A percentile compares a stretch with the other conserved stretches of the same genome.
phyloP scores from a whole-genome alignment of 1,140 invertebrate genomes.

The Lucilia cuprina region DNA sequence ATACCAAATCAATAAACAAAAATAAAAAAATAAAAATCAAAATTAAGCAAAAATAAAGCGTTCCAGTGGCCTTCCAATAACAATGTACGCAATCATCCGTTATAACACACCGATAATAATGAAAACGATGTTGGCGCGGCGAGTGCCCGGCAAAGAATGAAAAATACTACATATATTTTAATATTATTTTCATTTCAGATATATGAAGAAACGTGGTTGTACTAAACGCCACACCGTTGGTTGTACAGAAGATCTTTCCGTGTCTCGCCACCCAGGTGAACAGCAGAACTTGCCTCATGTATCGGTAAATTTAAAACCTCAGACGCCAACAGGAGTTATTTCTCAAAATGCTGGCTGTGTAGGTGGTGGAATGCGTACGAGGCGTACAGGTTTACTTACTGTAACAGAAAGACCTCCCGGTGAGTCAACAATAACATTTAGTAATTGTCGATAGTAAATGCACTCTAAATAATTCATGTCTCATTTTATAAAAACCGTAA shows the following conservation, averaged over 20 bases:
- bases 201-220: constrained; percentile 76
- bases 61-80: no score
- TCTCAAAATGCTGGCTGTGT: constrained; percentile 44
- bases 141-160: no score
- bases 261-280: constrained; percentile 62
- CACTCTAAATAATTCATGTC: no score
- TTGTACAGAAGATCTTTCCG: constrained; percentile 59
- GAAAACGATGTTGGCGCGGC: no score
- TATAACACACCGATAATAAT: no score
- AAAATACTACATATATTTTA: no score
- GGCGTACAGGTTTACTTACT: constrained; percentile 79
- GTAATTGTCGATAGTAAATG: no score
- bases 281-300: constrained; percentile 41
- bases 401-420: constrained; percentile 88
- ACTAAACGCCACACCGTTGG: constrained; percentile 70
- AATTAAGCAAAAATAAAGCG: no score
- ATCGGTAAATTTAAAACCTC: constrained; percentile 53
- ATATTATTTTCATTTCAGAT: constrained; percentile 64
- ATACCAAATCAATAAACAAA: no score
- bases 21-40: no score
- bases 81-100: no score
- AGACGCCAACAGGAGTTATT: constrained; percentile 40
- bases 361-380: constrained; percentile 69
- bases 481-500: no score
- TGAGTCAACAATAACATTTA: constrained; percentile 57